phyloP scores from a whole-genome alignment of 1,140 invertebrate species.

The Sitobion miscanthi region DNA sequence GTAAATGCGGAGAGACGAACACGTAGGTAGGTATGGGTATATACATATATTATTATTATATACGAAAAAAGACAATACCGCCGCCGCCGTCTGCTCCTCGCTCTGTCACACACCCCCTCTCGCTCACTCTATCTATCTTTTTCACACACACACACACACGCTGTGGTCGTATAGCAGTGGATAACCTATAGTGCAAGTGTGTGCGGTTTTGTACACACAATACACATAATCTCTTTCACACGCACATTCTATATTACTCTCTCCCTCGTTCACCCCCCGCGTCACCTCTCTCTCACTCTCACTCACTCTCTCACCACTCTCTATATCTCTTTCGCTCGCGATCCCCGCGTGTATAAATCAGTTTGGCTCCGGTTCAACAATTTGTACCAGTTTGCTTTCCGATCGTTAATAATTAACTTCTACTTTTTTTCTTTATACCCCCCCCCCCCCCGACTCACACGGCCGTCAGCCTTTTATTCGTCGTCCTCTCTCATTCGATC shows the following conservation, averaged over 20 bases:
- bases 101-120: not conserved
- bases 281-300: not conserved
- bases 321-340: not conserved
- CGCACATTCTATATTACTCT: too few relatives aligned
- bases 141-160: not conserved
- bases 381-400: slow-evolving; percentile 48
- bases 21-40: too few relatives aligned
- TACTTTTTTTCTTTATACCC: not conserved
- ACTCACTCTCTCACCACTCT: too few relatives aligned
- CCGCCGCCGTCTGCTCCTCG: not conserved
- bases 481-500: not conserved
- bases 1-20: not conserved
- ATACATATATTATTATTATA: not conserved
- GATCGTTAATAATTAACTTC: slow-evolving; percentile 49
- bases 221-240: not conserved
- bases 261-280: not conserved
- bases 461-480: not conserved
- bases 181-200: not conserved
- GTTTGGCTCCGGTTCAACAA: slow-evolving; percentile 52
- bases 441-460: too few relatives aligned
- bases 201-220: not conserved
- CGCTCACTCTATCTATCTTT: not conserved
- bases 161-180: too few relatives aligned
- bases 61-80: slow-evolving; percentile 33
- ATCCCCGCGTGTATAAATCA: slow-evolving; percentile 30